phyloP scores from a whole-genome alignment of 2,113 vertebrate species.

The Delphinus delphis region DNA sequence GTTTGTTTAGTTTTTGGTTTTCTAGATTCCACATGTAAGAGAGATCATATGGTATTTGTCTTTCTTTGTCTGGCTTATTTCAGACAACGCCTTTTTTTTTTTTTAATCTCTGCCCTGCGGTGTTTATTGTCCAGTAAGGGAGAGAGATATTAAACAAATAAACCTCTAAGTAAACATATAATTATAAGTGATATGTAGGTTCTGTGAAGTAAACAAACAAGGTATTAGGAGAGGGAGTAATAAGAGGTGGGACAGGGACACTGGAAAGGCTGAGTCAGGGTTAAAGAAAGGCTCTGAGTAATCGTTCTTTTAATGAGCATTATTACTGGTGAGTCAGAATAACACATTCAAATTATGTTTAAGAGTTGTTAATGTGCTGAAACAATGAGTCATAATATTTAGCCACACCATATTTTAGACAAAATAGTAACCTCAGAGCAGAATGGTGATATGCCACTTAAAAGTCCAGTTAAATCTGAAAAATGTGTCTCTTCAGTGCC shows the following conservation, averaged over 20 bases:
- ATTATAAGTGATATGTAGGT: background rate
- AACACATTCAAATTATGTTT: constrained; percentile 52
- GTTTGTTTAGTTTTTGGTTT: background rate
- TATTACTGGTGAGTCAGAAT: constrained; percentile 61
- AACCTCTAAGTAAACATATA: background rate
- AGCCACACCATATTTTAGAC: constrained; percentile 25
- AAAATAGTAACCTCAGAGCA: constrained; percentile 16
- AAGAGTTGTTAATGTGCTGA: constrained; percentile 52
- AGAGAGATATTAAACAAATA: background rate
- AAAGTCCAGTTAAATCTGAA: constrained; percentile 40
- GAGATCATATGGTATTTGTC: background rate
- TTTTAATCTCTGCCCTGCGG: background rate
- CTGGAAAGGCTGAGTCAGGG: background rate
- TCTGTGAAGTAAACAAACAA: background rate
- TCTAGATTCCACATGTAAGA: background rate
- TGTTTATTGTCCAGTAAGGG: background rate
- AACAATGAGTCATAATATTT: constrained; percentile 64
- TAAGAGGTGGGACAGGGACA: background rate
- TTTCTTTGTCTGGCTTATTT: background rate
- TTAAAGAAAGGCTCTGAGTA: constrained; percentile 17
- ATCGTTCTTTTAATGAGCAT: constrained; percentile 35
- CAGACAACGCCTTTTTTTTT: no score
- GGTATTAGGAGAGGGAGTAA: background rate
- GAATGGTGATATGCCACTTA: background rate
- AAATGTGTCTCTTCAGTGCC: constrained; percentile 28